Conservation (phyloP, 92 coral and sea anemone species). For the Ricordea florida region DNA sequence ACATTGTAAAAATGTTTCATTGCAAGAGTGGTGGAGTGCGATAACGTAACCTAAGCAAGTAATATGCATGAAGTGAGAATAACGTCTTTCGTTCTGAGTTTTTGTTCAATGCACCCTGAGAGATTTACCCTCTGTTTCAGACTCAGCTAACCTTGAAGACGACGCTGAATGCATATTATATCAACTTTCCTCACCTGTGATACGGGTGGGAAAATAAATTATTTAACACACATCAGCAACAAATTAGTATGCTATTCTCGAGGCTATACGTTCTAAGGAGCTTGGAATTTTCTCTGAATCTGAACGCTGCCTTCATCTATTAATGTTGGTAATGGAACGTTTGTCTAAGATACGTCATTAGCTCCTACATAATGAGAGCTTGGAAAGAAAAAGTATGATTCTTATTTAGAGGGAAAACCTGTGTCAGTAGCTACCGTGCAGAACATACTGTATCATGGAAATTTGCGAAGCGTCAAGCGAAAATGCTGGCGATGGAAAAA, state of each 20-base stretch:
- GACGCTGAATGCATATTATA: too few species aligned
- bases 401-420: too few species aligned
- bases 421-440: neutral
- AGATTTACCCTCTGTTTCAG: too few species aligned
- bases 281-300: slow-evolving; percentile 1
- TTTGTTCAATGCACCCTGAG: too few species aligned
- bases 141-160: too few species aligned
- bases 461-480: neutral
- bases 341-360: neutral
- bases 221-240: neutral
- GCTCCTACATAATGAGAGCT: neutral
- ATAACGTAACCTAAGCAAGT: too few species aligned
- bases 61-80: too few species aligned
- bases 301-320: neutral
- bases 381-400: neutral
- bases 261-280: neutral
- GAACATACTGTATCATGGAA: slow-evolving; percentile 21
- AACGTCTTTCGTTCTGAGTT: too few species aligned
- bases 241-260: neutral
- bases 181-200: slow-evolving; percentile 6
- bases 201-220: slow-evolving; percentile 20
- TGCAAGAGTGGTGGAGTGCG: too few species aligned
- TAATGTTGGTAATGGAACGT: neutral
- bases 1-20: too few species aligned
- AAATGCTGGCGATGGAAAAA: neutral